Base-by-base conservation (phyloP, 2,797 vertebrate species). In the Silurus lanzhouensis region DNA sequence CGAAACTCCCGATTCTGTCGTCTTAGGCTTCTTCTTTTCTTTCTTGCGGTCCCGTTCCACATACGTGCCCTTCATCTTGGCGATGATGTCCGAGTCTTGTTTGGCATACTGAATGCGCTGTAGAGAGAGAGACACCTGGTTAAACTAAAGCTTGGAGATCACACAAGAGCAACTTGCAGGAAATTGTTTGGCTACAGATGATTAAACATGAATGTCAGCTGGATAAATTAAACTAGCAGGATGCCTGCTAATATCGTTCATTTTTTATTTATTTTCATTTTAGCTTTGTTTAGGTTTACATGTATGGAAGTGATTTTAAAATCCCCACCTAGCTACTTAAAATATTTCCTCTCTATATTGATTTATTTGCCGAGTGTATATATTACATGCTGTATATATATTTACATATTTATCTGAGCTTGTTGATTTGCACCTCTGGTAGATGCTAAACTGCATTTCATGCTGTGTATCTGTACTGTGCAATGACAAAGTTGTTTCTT, bases 31-130 rank as follows among this genome's bases (percentile, higher is more conserved):
- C 90, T 93, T 96, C 90, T 96, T 97, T 90, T 98, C 96, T 25
- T 97, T 96, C 88, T 98, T 98, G 6, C 96, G 96, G 84, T 98
- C 97, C 4, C 97, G 95, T 88, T 99, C 97, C 70, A 99, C 97
- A 1, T 92, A 98, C 0, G 97, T 98, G 12, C 97, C 97, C 88
- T 99, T 99, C 97, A 98, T 97, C 92, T 98, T 98, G 22, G 97
- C 96, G 17, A 99, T 98, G 85, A 98, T 97, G 90, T 98, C 97
- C 0, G 97, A 99, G 92, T 99, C 97, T 0, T 86, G 88, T 89
- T 97, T 99, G 57, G 97, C 90, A 3, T 98, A 98, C 83, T 98
- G 97, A 85, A 98, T 98, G 46, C 96, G 95, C 97, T 98, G 90
- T 17, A 68, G 22, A 15, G 57, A 6, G 25, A 80, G 79, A 15